phyloP scores from a whole-genome alignment of 2,888 invertebrate species.

The Microdon myrmicae region DNA sequence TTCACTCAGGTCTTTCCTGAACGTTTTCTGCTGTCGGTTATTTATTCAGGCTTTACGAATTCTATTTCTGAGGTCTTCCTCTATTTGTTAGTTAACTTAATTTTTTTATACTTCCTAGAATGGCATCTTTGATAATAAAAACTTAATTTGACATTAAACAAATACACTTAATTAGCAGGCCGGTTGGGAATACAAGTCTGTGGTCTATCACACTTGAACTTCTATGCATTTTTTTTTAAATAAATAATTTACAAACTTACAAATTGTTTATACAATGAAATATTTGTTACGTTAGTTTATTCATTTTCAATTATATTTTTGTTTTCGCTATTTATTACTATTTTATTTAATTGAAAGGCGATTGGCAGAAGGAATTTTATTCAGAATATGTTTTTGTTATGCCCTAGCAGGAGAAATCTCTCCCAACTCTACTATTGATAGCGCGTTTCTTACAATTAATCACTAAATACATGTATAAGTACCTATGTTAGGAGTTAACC shows the following conservation, averaged over 20 bases:
- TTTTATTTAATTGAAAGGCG: not conserved
- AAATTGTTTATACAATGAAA: not conserved
- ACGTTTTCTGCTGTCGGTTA: not conserved
- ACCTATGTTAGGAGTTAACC: no score
- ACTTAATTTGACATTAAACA: constrained; percentile 9
- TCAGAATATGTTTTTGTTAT: no score
- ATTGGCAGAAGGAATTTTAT: no score
- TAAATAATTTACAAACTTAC: not conserved
- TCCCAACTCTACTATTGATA: no score
- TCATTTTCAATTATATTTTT: not conserved
- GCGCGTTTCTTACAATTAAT: no score
- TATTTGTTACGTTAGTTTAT: not conserved
- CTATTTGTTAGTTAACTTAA: not conserved
- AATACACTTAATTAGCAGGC: constrained; percentile 30
- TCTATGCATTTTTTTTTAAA: no score
- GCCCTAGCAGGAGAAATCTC: no score
- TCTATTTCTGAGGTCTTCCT: no score
- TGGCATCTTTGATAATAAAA: constrained; percentile 16
- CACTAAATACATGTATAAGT: no score
- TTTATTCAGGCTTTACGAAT: not conserved
- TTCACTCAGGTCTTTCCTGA: no score
- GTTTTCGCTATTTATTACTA: constrained; percentile 1
- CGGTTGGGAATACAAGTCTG: no score
- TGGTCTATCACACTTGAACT: no score
- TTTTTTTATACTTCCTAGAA: constrained; percentile 1